Conservation (phyloP, 2,888 invertebrate species). For the Drosophila cracens region DNA sequence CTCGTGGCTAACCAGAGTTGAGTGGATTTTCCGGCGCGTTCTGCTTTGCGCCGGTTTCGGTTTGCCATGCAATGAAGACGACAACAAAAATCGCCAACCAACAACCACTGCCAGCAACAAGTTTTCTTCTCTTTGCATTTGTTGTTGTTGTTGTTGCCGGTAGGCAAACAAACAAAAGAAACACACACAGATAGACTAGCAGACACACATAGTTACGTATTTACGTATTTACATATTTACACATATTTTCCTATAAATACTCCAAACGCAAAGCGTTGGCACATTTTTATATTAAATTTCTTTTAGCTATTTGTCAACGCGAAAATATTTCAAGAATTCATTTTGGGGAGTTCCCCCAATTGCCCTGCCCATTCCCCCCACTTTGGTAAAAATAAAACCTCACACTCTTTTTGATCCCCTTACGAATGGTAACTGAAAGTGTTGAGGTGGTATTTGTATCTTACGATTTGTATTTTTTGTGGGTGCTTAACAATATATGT, state of each 20-base stretch:
- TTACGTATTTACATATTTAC: slow-evolving; percentile 26
- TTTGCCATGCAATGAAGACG: slow-evolving; percentile 37
- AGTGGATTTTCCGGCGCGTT: slow-evolving; percentile 73
- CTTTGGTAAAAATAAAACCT: slow-evolving; percentile 10
- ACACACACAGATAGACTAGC: slow-evolving; percentile 25
- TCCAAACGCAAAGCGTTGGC: slow-evolving; percentile 51
- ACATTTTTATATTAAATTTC: slow-evolving; percentile 65
- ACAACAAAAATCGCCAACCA: slow-evolving; percentile 43
- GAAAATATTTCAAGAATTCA: slow-evolving; percentile 55
- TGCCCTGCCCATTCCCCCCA: slow-evolving; percentile 7
- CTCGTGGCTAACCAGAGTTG: slow-evolving; percentile 32
- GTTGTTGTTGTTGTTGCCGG: slow-evolving; percentile 12
- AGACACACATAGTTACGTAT: slow-evolving; percentile 10
- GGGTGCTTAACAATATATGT: background rate
- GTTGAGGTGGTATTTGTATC: slow-evolving; percentile 48
- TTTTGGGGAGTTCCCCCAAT: slow-evolving; percentile 29
- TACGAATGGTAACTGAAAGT: slow-evolving; percentile 36
- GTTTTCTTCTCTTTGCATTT: slow-evolving; percentile 47
- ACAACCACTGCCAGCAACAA: slow-evolving; percentile 63
- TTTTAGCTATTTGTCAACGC: slow-evolving; percentile 53
- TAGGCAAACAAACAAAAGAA: slow-evolving; percentile 50
- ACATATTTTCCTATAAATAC: slow-evolving; percentile 48
- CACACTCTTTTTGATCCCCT: background rate
- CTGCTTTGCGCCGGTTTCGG: slow-evolving; percentile 67
- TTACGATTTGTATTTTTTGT: background rate